Percentiles rank a stretch among this genome's conserved stretches.
These are phyloP conservation scores for Nettapus auritus DNA, from an alignment of 2,113 vertebrate genomes.

Conservation along the genomic window DNA sequence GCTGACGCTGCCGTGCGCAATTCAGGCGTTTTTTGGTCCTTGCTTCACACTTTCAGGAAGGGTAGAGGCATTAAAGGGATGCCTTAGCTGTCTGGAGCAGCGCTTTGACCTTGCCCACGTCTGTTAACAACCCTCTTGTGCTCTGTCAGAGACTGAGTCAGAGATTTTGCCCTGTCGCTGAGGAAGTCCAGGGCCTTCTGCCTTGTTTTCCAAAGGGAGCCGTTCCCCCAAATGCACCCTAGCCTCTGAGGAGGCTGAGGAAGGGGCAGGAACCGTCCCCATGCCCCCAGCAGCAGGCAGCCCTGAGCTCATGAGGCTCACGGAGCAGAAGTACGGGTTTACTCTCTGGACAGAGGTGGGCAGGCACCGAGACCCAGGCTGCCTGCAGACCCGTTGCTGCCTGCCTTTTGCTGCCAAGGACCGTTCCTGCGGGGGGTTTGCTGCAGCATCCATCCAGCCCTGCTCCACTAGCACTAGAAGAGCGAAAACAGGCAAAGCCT, in stretches of 20 bases:
- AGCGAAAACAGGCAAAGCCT: neutral
- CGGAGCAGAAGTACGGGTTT: too few species aligned
- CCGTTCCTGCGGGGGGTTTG: neutral
- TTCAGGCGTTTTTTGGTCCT: neutral
- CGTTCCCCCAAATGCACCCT: neutral
- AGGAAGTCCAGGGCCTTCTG: constrained; percentile 10
- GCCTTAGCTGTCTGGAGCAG: neutral
- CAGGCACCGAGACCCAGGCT: neutral
- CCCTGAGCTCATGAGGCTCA: neutral
- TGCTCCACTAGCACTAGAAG: neutral
- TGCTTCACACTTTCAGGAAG: neutral
- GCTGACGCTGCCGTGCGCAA: neutral
- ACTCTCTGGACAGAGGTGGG: neutral
- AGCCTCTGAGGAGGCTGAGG: neutral
- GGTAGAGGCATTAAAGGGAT: neutral
- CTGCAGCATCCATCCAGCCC: neutral
- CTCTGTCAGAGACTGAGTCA: constrained; percentile 27
- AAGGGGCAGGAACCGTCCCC: neutral
- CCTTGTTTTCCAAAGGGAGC: constrained; percentile 17
- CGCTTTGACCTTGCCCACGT: neutral
- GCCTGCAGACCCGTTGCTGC: neutral
- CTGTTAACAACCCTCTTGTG: neutral
- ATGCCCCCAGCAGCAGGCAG: neutral
- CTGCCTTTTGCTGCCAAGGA: neutral
- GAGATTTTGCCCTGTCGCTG: neutral